These are phyloP conservation scores for Drosophila mulleri DNA, from an alignment of 2,888 invertebrate species.

Conservation along the genomic window DNA sequence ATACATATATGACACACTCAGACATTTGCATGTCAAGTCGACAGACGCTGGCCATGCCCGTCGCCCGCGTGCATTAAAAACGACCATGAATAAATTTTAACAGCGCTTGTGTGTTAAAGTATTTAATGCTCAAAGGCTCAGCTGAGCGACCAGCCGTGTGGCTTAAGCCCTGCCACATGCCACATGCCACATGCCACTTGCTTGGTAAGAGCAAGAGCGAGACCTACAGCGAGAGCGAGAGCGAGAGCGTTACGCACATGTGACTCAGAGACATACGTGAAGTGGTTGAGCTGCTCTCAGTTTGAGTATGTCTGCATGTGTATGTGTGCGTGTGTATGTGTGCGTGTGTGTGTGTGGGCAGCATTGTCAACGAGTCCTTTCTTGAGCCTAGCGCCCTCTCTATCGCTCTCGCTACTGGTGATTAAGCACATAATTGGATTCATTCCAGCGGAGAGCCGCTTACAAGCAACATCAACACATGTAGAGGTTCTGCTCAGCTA, in stretches of 20 bases:
- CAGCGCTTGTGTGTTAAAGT: conserved; percentile 79
- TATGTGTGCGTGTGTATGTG: not conserved
- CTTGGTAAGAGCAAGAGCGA: conserved; percentile 14
- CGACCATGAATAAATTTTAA: conserved; percentile 78
- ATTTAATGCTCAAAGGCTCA: conserved; percentile 80
- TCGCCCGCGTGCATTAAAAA: conserved; percentile 68
- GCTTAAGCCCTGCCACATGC: conserved; percentile 76
- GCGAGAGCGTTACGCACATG: conserved; percentile 43
- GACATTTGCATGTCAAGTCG: conserved; percentile 75
- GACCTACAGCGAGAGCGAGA: conserved; percentile 5
- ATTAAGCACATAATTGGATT: conserved; percentile 83
- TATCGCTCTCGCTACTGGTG: conserved; percentile 47
- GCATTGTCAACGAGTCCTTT: conserved; percentile 62
- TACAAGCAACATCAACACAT: conserved; percentile 62
- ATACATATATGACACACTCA: conserved; percentile 28
- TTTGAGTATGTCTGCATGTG: conserved; percentile 4
- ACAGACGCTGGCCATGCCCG: conserved; percentile 43
- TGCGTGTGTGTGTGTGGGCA: conserved; percentile 22
- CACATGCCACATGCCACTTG: conserved; percentile 44
- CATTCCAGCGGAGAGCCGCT: conserved; percentile 65
- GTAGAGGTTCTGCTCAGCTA: conserved; percentile 36
- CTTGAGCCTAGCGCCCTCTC: conserved; percentile 11
- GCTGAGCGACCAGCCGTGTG: conserved; percentile 71
- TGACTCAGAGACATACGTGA: conserved; percentile 45
- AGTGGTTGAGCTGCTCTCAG: conserved; percentile 44